phyloP scores from a whole-genome alignment of 1,140 invertebrate species.

The Lepidurus apus region DNA sequence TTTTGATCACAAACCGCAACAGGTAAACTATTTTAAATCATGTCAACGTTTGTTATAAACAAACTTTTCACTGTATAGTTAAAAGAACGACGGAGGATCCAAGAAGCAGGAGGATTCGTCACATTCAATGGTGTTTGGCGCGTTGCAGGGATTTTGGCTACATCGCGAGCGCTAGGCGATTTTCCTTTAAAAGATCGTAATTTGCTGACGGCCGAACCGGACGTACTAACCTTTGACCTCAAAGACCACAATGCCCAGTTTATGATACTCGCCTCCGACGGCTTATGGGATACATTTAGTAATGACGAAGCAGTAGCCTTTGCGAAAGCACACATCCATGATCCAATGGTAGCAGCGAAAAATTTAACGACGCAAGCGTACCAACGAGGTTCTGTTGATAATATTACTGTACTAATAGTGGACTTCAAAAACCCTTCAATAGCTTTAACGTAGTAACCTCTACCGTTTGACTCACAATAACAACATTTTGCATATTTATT shows the following conservation, averaged over 20 bases:
- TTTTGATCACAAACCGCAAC: constrained; percentile 93
- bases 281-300: constrained; percentile 89
- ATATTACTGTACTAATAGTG: constrained; percentile 89
- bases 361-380: constrained; percentile 85
- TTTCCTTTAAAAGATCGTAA: constrained; percentile 90
- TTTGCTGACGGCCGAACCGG: constrained; percentile 88
- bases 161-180: constrained; percentile 88
- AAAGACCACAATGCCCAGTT: constrained; percentile 77
- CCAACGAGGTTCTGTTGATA: constrained; percentile 85
- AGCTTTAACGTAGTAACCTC: background rate
- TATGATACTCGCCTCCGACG: constrained; percentile 87
- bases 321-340: constrained; percentile 71
- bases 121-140: constrained; percentile 94
- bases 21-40: constrained; percentile 53
- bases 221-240: constrained; percentile 89
- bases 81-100: constrained; percentile 77
- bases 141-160: constrained; percentile 91
- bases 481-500: background rate
- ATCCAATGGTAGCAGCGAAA: constrained; percentile 81
- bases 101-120: constrained; percentile 87
- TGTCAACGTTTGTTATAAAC: constrained; percentile 28
- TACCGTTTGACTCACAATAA: background rate
- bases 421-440: constrained; percentile 57
- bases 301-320: constrained; percentile 91
- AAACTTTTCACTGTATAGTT: constrained; percentile 52